A percentile compares a stretch with the other conserved stretches of the same genome.
These are phyloP conservation scores for Pollenia griseotomentosa DNA, from an alignment of 2,888 invertebrate genomes.

Conservation along the genomic window DNA sequence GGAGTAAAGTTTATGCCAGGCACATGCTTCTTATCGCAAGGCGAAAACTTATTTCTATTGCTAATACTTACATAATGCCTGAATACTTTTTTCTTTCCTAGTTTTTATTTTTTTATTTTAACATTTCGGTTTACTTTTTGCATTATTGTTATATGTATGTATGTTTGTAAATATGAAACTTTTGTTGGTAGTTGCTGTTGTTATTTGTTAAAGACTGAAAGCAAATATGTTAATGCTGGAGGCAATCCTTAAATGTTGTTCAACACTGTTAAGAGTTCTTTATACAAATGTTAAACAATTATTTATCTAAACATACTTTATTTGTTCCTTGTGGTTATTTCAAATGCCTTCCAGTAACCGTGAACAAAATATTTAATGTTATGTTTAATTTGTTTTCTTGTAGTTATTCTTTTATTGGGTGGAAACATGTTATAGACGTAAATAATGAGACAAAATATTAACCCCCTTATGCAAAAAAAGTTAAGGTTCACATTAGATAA, in stretches of 20 bases:
- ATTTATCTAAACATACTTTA: slow-evolving; percentile 66
- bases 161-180: background rate
- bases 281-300: slow-evolving; percentile 62
- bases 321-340: slow-evolving; percentile 62
- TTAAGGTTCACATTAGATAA: no score
- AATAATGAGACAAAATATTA: slow-evolving; percentile 22
- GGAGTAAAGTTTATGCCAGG: no score
- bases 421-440: slow-evolving; percentile 12
- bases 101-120: background rate
- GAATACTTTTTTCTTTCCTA: slow-evolving; percentile 8
- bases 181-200: background rate
- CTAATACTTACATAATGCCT: background rate
- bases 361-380: slow-evolving; percentile 50
- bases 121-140: background rate
- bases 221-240: slow-evolving; percentile 55
- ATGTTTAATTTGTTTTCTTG: slow-evolving; percentile 40
- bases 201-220: slow-evolving; percentile 37
- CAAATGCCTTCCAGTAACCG: slow-evolving; percentile 49
- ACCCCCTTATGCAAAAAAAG: no score
- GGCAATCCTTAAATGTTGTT: slow-evolving; percentile 66
- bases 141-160: background rate
- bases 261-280: slow-evolving; percentile 55
- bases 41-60: no score
- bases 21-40: no score
- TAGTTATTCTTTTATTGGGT: background rate